Conservation (phyloP, 2,113 vertebrate genomes). For the Mohoua ochrocephala region DNA sequence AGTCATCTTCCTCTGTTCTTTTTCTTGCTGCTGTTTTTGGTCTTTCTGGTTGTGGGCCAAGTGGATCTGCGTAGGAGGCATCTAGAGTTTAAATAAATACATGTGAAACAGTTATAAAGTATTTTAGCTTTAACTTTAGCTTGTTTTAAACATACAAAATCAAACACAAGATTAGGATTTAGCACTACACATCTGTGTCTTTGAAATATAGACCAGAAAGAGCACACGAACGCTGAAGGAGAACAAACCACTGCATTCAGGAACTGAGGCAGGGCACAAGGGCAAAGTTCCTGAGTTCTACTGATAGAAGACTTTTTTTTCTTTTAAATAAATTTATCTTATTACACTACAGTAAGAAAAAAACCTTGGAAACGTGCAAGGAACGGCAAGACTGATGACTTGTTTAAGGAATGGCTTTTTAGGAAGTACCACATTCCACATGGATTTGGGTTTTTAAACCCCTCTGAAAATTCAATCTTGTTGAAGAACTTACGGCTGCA, state of each 20-base stretch:
- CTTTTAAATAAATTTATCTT: background rate
- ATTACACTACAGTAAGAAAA: background rate
- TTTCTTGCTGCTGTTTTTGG: conserved; percentile 90
- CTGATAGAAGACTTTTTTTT: background rate
- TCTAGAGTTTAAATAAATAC: conserved; percentile 73
- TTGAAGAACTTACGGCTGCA: background rate
- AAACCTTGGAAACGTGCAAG: background rate
- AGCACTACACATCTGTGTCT: background rate
- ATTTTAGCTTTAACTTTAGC: background rate
- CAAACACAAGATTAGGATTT: background rate
- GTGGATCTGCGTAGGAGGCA: conserved; percentile 88
- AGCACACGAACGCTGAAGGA: background rate
- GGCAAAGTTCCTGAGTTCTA: background rate
- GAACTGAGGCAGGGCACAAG: background rate
- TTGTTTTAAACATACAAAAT: background rate
- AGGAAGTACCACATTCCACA: background rate
- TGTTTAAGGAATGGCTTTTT: background rate
- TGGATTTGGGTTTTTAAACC: background rate
- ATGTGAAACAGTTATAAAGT: background rate
- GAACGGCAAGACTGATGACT: background rate
- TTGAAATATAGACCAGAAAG: background rate
- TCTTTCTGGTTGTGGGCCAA: conserved; percentile 89
- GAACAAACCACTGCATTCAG: background rate
- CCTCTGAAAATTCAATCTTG: background rate
- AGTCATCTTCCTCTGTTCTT: conserved; percentile 86